phyloP scores from a whole-genome alignment of 2,888 invertebrate genomes.

The Dendrolimus pini region DNA sequence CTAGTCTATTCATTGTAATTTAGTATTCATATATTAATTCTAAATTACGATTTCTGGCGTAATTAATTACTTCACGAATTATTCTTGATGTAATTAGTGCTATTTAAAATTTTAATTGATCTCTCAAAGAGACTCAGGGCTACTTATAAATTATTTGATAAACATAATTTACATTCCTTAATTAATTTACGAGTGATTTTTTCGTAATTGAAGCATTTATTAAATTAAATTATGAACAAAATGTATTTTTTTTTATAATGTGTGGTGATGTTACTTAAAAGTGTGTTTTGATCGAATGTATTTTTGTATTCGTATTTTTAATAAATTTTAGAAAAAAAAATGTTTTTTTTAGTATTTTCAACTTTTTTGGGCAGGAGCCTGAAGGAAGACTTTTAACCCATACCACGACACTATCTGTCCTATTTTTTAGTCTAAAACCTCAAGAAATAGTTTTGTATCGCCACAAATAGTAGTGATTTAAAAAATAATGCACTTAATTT shows the following conservation, averaged over 20 bases:
- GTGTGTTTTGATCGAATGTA: slow-evolving; percentile 41
- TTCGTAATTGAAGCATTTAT: slow-evolving; percentile 12
- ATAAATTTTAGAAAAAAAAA: slow-evolving; percentile 28
- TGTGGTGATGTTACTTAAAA: slow-evolving; percentile 34
- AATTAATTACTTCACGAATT: slow-evolving; percentile 3
- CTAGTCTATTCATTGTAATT: slow-evolving; percentile 63
- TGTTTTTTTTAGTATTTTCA: slow-evolving; percentile 4
- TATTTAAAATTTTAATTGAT: slow-evolving; percentile 20
- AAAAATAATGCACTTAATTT: too few relatives aligned
- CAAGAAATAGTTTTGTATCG: too few relatives aligned
- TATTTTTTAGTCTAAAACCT: too few relatives aligned
- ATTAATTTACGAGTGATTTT: slow-evolving; percentile 22
- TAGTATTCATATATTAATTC: slow-evolving; percentile 13
- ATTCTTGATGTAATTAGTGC: slow-evolving; percentile 17
- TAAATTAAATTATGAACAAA: slow-evolving; percentile 14
- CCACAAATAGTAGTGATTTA: too few relatives aligned
- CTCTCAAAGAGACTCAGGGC: slow-evolving; percentile 35
- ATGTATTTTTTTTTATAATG: slow-evolving; percentile 28
- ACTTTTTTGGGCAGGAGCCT: slow-evolving; percentile 4
- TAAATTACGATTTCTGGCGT: slow-evolving; percentile 6
- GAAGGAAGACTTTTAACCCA: too few relatives aligned
- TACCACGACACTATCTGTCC: too few relatives aligned
- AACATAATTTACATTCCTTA: slow-evolving; percentile 48
- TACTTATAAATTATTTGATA: slow-evolving; percentile 19
- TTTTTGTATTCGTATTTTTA: slow-evolving; percentile 43